Percentiles rank a stretch among this genome's conserved stretches.
phyloP scores from a whole-genome alignment of 2,797 vertebrate species.

The Nasua narica region DNA sequence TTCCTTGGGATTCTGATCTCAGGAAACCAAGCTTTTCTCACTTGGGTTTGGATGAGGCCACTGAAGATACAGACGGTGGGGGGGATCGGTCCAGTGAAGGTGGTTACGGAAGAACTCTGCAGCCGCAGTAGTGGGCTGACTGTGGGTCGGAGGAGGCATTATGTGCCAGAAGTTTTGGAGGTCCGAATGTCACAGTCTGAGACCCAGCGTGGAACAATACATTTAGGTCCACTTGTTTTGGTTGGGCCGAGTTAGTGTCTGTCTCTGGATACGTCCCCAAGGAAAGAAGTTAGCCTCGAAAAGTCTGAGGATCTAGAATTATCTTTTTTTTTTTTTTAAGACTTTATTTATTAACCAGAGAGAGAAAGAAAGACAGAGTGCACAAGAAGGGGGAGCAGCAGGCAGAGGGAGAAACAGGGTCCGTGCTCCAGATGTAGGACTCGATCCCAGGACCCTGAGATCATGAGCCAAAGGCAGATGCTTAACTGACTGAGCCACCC shows the following conservation, averaged over 20 bases:
- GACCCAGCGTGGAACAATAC: accelerated
- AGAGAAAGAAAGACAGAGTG: neutral
- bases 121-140: accelerated
- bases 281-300: neutral
- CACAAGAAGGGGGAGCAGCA: neutral
- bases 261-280: neutral
- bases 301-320: neutral
- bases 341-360: neutral
- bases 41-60: neutral
- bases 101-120: neutral
- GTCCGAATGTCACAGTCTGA: neutral
- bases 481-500: neutral
- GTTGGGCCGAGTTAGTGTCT: neutral
- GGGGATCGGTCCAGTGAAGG: accelerated
- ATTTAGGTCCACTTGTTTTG: neutral
- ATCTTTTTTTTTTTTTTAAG: too few relatives aligned
- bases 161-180: neutral
- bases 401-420: neutral
- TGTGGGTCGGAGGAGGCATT: neutral
- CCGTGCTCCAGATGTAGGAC: neutral
- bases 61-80: neutral
- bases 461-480: neutral
- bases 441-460: neutral
- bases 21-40: neutral
- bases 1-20: neutral